Evolutionary conservation across 2,888 invertebrate genomes (phyloP).

Genomic region (Leistus spinibarbis): DNA sequence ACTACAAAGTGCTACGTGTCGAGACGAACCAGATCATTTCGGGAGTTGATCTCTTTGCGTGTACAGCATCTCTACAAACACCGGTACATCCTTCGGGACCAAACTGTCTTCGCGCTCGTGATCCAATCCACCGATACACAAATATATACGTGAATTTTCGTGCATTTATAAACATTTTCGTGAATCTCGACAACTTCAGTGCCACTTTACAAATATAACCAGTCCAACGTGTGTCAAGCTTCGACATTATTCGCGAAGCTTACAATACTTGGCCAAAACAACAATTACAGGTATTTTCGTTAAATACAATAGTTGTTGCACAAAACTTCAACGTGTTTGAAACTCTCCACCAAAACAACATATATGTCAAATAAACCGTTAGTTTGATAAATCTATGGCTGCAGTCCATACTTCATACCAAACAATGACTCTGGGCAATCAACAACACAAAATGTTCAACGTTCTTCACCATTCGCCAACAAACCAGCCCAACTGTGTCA

Average conservation of each 20-base stretch:
- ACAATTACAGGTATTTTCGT: no score
- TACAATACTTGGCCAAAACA: no score
- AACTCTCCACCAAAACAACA: no score
- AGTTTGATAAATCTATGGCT: conserved; percentile 50
- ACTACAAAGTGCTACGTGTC: conserved; percentile 53
- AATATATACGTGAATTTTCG: background rate
- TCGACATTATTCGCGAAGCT: no score
- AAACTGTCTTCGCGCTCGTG: background rate
- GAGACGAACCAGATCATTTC: conserved; percentile 62
- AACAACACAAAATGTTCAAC: conserved; percentile 56
- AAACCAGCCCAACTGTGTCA: conserved; percentile 67
- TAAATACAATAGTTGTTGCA: no score
- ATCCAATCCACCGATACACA: background rate
- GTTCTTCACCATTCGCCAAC: conserved; percentile 54
- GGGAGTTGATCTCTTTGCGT: conserved; percentile 60
- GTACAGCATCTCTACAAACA: conserved; percentile 42
- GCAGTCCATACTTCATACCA: conserved; percentile 47
- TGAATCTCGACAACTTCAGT: background rate
- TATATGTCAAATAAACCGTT: conserved; percentile 6
- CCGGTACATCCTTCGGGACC: background rate
- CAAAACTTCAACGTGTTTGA: no score
- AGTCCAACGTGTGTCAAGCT: background rate
- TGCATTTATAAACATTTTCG: background rate
- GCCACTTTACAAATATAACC: background rate
- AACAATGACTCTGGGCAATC: conserved; percentile 56